Evolutionary conservation across 2,113 vertebrate species (phyloP).

Genomic region (Amphilophus citrinellus): DNA sequence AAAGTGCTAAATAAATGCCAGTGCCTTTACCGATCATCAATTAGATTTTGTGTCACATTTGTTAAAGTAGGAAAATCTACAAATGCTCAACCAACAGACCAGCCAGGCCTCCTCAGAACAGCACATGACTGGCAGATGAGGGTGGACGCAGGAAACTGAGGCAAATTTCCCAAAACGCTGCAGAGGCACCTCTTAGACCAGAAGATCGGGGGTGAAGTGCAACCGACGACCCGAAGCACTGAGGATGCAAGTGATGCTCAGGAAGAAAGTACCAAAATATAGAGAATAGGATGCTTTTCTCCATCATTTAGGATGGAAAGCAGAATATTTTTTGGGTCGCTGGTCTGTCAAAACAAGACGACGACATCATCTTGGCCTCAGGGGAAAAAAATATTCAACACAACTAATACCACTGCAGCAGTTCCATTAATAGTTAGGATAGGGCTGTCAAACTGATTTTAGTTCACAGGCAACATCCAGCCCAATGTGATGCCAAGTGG

Average conservation of each 20-base stretch:
- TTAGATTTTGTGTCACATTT: neutral
- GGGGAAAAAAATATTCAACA: constrained; percentile 1
- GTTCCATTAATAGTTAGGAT: neutral
- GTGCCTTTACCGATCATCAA: neutral
- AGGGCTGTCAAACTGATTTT: constrained; percentile 9
- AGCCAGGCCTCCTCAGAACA: neutral
- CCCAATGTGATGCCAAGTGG: neutral
- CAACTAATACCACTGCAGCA: neutral
- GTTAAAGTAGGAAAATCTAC: neutral
- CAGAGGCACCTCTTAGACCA: neutral
- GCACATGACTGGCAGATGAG: neutral
- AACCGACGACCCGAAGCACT: neutral
- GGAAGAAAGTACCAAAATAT: too few species aligned
- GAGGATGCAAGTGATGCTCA: neutral
- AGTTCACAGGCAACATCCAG: neutral
- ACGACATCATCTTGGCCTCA: neutral
- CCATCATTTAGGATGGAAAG: neutral
- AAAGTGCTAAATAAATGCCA: neutral
- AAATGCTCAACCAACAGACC: neutral
- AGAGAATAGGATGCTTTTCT: neutral
- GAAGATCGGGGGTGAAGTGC: too few species aligned
- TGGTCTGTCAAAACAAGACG: neutral
- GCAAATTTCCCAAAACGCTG: neutral
- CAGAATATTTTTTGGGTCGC: neutral
- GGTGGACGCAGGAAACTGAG: neutral